A percentile compares a stretch with the other conserved stretches of the same genome.
Evolutionary conservation across 2,888 invertebrate species (phyloP).

Genomic region (Punctoribates punctum): DNA sequence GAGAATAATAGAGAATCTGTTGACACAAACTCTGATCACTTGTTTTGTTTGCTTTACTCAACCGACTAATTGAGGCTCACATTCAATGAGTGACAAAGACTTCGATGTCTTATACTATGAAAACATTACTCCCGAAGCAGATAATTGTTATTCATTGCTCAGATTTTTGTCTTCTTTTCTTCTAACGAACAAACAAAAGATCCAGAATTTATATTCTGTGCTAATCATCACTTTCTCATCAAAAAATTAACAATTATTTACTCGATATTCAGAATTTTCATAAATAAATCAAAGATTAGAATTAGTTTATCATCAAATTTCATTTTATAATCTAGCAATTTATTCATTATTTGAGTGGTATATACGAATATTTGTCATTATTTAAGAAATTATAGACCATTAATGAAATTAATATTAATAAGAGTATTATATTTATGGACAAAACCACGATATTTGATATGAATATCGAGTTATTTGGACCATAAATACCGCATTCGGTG

Average conservation of each 20-base stretch:
- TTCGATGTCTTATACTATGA: background rate
- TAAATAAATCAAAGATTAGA: too few species aligned
- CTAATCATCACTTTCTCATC: too few species aligned
- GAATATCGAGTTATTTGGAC: background rate
- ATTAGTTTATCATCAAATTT: too few species aligned
- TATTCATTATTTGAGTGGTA: background rate
- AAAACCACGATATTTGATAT: background rate
- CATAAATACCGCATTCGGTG: conserved; percentile 9
- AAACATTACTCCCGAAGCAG: too few species aligned
- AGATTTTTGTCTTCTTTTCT: background rate
- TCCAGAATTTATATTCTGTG: background rate
- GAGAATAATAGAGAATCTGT: background rate
- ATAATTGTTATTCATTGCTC: too few species aligned
- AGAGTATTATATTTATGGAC: background rate
- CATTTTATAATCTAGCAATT: background rate
- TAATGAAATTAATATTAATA: background rate
- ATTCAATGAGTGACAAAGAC: background rate
- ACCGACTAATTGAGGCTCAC: conserved; percentile 11
- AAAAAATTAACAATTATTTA: too few species aligned
- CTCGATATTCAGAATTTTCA: too few species aligned
- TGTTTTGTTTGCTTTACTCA: background rate
- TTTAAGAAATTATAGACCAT: background rate
- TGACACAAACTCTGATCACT: background rate
- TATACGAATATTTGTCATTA: background rate
- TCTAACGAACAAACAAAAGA: background rate